Evolutionary conservation across 2,888 invertebrate species (phyloP).

Genomic region (Azorinus chamasolen): DNA sequence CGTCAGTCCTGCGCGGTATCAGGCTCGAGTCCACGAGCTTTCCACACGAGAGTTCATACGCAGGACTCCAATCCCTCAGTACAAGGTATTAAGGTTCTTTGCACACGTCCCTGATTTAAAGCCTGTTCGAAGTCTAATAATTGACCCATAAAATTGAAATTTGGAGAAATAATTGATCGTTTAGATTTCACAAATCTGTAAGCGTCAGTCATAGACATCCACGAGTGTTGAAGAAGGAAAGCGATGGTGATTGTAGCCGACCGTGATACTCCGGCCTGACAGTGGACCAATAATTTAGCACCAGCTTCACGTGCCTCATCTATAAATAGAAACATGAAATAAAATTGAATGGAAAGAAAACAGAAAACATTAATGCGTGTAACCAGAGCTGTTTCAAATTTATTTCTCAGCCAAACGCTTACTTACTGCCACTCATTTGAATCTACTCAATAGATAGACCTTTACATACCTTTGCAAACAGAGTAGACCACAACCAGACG

Average conservation of each 20-base stretch:
- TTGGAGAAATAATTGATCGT: slow-evolving; percentile 96
- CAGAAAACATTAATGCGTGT: no score
- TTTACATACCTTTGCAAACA: no score
- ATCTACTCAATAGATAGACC: no score
- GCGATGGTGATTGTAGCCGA: slow-evolving; percentile 98
- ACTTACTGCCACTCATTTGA: no score
- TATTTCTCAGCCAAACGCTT: no score
- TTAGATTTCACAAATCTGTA: slow-evolving; percentile 94
- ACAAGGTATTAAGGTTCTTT: slow-evolving; percentile 12
- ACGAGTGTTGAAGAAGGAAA: slow-evolving; percentile 95
- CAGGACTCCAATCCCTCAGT: slow-evolving; percentile 2
- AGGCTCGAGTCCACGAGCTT: no score
- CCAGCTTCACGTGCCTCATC: slow-evolving; percentile 91
- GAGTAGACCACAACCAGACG: no score
- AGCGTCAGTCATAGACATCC: slow-evolving; percentile 94
- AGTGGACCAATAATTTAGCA: slow-evolving; percentile 95
- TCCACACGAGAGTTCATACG: not conserved
- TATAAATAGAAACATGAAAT: slow-evolving; percentile 86
- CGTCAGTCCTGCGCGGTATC: no score
- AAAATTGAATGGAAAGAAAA: no score
- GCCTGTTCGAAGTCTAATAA: slow-evolving; percentile 93
- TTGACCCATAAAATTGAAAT: slow-evolving; percentile 97
- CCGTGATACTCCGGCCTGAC: slow-evolving; percentile 97
- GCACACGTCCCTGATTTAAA: slow-evolving; percentile 73
- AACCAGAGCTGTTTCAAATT: no score